Conservation (phyloP, 1,140 invertebrate species). For the Drosophila chauvacae region DNA sequence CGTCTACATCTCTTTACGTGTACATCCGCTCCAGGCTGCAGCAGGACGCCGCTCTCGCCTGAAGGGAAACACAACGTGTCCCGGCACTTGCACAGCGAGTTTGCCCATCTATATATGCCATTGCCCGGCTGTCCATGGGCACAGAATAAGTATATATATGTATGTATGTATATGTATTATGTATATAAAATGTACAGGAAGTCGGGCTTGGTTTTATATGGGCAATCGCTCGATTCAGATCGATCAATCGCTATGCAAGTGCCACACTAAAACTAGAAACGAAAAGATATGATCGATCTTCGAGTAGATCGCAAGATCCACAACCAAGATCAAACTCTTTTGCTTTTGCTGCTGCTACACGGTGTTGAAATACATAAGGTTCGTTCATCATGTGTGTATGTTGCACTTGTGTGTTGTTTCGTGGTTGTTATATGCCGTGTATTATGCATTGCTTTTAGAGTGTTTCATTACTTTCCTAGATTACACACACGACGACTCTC, state of each 20-base stretch:
- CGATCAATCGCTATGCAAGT: constrained; percentile 66
- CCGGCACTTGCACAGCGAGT: constrained; percentile 57
- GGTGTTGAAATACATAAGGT: constrained; percentile 45
- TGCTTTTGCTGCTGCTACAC: constrained; percentile 34
- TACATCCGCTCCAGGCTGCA: neutral
- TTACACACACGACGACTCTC: constrained; percentile 28
- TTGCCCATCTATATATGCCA: constrained; percentile 28
- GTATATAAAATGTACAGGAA: constrained; percentile 74
- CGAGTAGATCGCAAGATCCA: neutral
- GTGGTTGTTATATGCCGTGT: constrained; percentile 45
- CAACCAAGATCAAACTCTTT: constrained; percentile 46
- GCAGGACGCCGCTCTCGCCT: neutral
- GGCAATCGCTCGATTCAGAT: constrained; percentile 24
- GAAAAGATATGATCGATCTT: constrained; percentile 36
- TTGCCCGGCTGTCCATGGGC: constrained; percentile 34
- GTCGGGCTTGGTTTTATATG: constrained; percentile 22
- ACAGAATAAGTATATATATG: constrained; percentile 27
- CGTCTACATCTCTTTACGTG: constrained; percentile 70
- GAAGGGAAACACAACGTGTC: constrained; percentile 9
- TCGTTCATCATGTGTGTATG: constrained; percentile 21
- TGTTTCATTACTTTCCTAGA: constrained; percentile 31
- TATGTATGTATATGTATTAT: constrained; percentile 30
- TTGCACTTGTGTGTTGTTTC: constrained; percentile 30
- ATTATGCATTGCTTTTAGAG: constrained; percentile 55
- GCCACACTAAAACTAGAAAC: constrained; percentile 32